A percentile compares a stretch with the other conserved stretches of the same genome.
These are phyloP conservation scores for Malurus alboscapulatus DNA, from an alignment of 2,113 vertebrate genomes.

Conservation along the genomic window DNA sequence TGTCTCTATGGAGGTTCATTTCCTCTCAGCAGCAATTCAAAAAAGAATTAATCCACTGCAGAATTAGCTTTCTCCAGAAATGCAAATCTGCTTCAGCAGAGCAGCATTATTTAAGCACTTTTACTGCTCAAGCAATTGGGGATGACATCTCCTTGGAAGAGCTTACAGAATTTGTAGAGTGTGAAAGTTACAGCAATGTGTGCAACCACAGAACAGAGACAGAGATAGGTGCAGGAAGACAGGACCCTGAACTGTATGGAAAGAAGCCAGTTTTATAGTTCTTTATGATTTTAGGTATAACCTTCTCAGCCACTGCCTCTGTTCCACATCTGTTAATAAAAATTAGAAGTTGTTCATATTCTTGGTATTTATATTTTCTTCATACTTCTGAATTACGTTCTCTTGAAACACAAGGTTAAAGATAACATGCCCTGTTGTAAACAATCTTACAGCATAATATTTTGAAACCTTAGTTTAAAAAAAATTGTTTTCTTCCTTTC, in stretches of 20 bases:
- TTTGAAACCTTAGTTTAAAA: not conserved
- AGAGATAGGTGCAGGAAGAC: not conserved
- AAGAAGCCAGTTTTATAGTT: not conserved
- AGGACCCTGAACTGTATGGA: not conserved
- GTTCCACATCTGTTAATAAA: not conserved
- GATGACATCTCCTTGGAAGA: not conserved
- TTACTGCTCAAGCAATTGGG: not conserved
- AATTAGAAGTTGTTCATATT: not conserved
- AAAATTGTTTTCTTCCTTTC: not conserved
- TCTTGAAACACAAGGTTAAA: not conserved
- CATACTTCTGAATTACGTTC: not conserved
- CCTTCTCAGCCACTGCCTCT: not conserved
- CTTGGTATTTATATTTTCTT: not conserved
- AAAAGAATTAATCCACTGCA: constrained; percentile 17
- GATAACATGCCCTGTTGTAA: not conserved
- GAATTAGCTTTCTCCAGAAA: constrained; percentile 36
- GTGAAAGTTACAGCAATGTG: not conserved
- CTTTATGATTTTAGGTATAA: not conserved
- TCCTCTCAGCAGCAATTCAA: constrained; percentile 20
- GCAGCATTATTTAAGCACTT: not conserved
- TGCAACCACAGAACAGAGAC: not conserved
- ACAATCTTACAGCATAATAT: not conserved
- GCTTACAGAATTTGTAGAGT: not conserved
- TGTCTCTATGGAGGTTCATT: not conserved
- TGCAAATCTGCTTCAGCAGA: constrained; percentile 12